Conservation (phyloP, 2,113 vertebrate species). For the Silurus asotus region DNA sequence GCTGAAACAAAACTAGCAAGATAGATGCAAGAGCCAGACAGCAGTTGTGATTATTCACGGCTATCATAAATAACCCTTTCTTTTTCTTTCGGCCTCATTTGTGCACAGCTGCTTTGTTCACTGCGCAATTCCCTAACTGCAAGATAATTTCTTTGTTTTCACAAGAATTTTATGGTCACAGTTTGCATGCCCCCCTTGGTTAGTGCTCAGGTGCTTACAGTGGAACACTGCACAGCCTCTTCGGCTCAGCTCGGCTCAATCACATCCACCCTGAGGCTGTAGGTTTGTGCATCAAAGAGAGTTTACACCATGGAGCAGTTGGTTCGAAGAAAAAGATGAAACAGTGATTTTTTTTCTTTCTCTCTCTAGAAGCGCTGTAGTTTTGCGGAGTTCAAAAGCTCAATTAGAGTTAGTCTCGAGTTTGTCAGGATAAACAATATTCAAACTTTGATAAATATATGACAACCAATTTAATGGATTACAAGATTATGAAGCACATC, state of each 20-base stretch:
- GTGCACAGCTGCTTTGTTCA: slow-evolving; percentile 35
- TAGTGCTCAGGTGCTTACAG: slow-evolving; percentile 55
- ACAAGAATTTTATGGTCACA: slow-evolving; percentile 57
- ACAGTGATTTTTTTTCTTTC: slow-evolving; percentile 60
- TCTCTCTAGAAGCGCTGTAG: slow-evolving; percentile 46
- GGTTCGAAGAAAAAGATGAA: slow-evolving; percentile 55
- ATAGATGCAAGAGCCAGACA: slow-evolving; percentile 12
- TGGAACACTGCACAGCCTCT: slow-evolving; percentile 44
- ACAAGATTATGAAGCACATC: not conserved
- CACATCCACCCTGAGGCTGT: slow-evolving; percentile 59
- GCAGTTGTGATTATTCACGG: not conserved
- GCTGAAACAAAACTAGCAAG: not conserved
- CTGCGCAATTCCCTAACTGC: slow-evolving; percentile 27
- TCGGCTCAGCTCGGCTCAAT: slow-evolving; percentile 44
- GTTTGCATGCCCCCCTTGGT: slow-evolving; percentile 53
- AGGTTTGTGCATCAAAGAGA: slow-evolving; percentile 64
- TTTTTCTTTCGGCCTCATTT: not conserved
- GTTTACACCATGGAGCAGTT: slow-evolving; percentile 49
- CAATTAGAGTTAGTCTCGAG: slow-evolving; percentile 32
- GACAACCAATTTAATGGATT: not conserved
- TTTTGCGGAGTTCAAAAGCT: slow-evolving; percentile 49
- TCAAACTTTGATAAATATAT: slow-evolving; percentile 2
- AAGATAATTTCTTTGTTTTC: slow-evolving; percentile 46
- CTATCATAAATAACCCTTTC: slow-evolving; percentile 24
- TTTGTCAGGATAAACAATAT: slow-evolving; percentile 30